Base-by-base conservation (phyloP, 2,797 vertebrate species). In the Orestias chungarensis region DNA sequence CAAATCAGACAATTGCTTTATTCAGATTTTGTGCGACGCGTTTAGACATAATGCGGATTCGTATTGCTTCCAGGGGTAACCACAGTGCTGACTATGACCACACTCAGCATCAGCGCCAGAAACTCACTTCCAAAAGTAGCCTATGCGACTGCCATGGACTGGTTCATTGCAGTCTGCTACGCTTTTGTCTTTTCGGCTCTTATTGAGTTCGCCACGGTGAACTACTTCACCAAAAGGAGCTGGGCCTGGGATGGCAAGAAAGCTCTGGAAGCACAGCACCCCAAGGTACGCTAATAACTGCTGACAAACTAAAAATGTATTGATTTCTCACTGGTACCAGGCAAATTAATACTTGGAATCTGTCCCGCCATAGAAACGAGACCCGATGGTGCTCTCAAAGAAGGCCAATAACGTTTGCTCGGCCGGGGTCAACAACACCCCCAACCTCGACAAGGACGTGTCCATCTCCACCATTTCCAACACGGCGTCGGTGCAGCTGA, bases 211-310 rank as follows among this genome's bases (percentile, higher is more conserved):
- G 98, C 98, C 76, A 98, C 97, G 0, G 97, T 99, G 78, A 99
- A 99, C 94, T 99, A 99, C 91, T 99, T 99, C 89, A 99, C 98
- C 68, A 99, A 99, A 89, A 95, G 97, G 88, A 97, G 97, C 88
- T 99, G 97, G 97, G 98, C 97, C 17, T 99, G 97, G 97, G 97
- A 99, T 57, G 97, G 97, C 68, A 98, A 99, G 87, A 99, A 99
- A 83, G 97, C 97, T 33, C 85, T 95, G 88, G 97, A 99, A 76
- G 97, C 96, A 0, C 92, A 93, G 78, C 91, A 93, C 78, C 90
- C 90, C 0, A 93, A 93, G 92, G 93, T 92, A 84, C n/a, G 17
- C 66, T 68, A 71, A 85, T 74, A n/a, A 68, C 44, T 61, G 25
- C 66, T 71, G 71, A 49, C 66, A 27, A 35, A 78, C 65, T 33